Evolutionary conservation across 2,888 invertebrate species (phyloP).

Genomic region (Azorinus chamasolen): DNA sequence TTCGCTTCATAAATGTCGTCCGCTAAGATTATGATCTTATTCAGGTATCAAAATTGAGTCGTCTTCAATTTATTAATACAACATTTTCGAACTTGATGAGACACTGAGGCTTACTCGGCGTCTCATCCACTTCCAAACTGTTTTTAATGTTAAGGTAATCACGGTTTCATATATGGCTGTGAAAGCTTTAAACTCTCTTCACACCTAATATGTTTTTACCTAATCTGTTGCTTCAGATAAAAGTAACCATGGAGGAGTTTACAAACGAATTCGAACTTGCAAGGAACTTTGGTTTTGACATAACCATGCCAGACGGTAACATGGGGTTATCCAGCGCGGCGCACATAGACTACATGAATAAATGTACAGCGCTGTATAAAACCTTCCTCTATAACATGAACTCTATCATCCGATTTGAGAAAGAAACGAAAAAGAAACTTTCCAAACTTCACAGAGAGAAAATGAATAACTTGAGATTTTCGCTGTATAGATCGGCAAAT

Average conservation of each 20-base stretch:
- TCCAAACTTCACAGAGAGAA: constrained; percentile 61
- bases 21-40: too few relatives aligned
- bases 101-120: too few relatives aligned
- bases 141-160: too few relatives aligned
- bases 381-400: constrained; percentile 74
- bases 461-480: constrained; percentile 60
- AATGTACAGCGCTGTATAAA: constrained; percentile 69
- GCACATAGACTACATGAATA: constrained; percentile 70
- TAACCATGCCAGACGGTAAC: constrained; percentile 74
- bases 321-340: constrained; percentile 71
- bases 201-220: too few relatives aligned
- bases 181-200: too few relatives aligned
- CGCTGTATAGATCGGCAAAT: constrained; percentile 61
- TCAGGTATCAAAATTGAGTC: too few relatives aligned
- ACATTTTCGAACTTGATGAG: too few relatives aligned
- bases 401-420: constrained; percentile 69
- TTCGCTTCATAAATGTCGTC: too few relatives aligned
- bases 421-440: constrained; percentile 58
- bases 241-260: constrained; percentile 17
- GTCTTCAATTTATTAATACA: too few relatives aligned
- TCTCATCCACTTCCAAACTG: too few relatives aligned
- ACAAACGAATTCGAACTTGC: constrained; percentile 62
- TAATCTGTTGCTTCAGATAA: too few relatives aligned
- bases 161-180: too few relatives aligned
- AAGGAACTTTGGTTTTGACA: constrained; percentile 76